Conservation (phyloP, 2,797 vertebrate genomes). For the Serranus cabrilla region DNA sequence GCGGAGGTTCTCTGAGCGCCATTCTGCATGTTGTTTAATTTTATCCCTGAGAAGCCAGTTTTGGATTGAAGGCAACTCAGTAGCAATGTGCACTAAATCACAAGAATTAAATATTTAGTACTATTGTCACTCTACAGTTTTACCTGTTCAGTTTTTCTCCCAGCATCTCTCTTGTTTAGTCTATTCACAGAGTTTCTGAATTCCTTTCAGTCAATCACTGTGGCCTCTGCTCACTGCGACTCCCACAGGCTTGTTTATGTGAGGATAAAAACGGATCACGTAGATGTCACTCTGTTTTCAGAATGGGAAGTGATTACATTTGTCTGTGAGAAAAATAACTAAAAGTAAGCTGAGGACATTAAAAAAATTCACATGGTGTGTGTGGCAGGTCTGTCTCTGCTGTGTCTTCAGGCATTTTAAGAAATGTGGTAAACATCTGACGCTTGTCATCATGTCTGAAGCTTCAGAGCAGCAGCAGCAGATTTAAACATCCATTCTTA, state of each 20-base stretch:
- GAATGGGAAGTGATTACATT: conserved; percentile 8
- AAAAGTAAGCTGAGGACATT: conserved; percentile 6
- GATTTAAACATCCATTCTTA: conserved; percentile 3
- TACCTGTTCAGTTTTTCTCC: background rate
- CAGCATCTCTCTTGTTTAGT: background rate
- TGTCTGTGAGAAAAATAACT: conserved; percentile 13
- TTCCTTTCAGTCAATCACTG: conserved; percentile 32
- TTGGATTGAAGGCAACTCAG: conserved; percentile 11
- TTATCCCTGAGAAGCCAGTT: background rate
- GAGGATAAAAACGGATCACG: background rate
- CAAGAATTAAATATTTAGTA: background rate
- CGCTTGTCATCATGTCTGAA: conserved; percentile 5
- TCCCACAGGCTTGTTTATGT: background rate
- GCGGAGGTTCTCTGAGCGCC: no score
- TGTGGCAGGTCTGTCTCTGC: conserved; percentile 11
- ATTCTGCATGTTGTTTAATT: background rate
- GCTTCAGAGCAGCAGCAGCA: conserved; percentile 10
- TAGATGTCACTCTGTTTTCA: conserved; percentile 5
- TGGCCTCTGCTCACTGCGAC: conserved; percentile 3
- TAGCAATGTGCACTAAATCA: background rate
- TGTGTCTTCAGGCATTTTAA: conserved; percentile 18
- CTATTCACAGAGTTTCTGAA: conserved; percentile 21
- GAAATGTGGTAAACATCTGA: conserved; percentile 21
- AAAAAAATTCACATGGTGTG: background rate
- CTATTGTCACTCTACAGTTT: background rate